phyloP scores from a whole-genome alignment of 1,140 invertebrate species.

The Drosophila neocordata region DNA sequence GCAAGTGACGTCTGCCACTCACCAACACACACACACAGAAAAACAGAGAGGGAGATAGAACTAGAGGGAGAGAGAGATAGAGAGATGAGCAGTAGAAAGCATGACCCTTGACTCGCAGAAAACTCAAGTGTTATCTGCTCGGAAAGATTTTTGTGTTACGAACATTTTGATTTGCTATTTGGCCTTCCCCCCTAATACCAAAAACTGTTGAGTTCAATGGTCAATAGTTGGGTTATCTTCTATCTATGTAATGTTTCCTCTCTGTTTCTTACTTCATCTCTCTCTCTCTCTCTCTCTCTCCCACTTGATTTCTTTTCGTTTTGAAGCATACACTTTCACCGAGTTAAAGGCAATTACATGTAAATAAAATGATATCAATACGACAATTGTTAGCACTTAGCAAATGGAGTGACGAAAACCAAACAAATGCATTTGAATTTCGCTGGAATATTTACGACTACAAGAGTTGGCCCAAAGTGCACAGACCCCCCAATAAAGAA shows the following conservation, averaged over 20 bases:
- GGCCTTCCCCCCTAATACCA: conserved; percentile 6
- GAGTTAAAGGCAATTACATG: conserved; percentile 41
- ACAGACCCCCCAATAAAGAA: not conserved
- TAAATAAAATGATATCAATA: conserved; percentile 70
- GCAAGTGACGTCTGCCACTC: conserved; percentile 76
- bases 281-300: not conserved
- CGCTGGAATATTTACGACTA: conserved; percentile 74
- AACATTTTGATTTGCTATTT: conserved; percentile 44
- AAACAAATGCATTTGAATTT: conserved; percentile 68
- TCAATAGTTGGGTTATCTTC: conserved; percentile 47
- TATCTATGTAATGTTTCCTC: not conserved
- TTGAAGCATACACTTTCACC: conserved; percentile 10
- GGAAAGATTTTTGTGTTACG: conserved; percentile 28
- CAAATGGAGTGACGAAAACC: conserved; percentile 36
- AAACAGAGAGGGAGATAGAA: not conserved
- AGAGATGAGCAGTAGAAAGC: not conserved
- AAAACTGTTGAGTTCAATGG: conserved; percentile 57
- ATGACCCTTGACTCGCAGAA: conserved; percentile 59
- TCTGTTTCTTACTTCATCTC: not conserved
- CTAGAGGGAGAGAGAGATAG: conserved; percentile 9
- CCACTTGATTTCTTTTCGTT: conserved; percentile 3
- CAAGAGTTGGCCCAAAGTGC: conserved; percentile 59
- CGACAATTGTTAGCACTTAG: conserved; percentile 69
- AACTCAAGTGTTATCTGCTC: conserved; percentile 51
- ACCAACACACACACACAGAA: conserved; percentile 14